Conservation (phyloP, 2,888 invertebrate genomes). For the Stenodera caucasica region DNA sequence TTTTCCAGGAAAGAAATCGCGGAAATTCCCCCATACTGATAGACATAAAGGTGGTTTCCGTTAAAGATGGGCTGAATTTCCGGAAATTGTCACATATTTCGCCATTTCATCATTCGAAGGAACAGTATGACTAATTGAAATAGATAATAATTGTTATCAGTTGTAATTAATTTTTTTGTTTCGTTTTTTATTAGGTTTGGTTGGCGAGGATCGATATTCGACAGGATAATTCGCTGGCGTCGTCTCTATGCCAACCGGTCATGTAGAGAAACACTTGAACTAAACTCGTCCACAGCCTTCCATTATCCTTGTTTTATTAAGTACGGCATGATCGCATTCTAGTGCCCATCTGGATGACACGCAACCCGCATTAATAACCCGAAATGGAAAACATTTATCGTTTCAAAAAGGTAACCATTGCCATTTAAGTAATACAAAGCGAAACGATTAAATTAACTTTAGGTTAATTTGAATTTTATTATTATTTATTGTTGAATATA, state of each 20-base stretch:
- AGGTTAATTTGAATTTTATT: background rate
- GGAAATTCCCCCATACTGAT: background rate
- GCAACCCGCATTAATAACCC: constrained; percentile 50
- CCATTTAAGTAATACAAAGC: background rate
- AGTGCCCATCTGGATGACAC: constrained; percentile 44
- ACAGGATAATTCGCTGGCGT: background rate
- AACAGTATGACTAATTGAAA: too few relatives aligned
- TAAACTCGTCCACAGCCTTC: too few relatives aligned
- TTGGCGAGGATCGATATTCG: background rate
- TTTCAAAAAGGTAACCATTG: constrained; percentile 53
- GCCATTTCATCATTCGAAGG: too few relatives aligned
- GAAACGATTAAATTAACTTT: background rate
- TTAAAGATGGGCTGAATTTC: too few relatives aligned
- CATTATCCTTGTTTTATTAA: too few relatives aligned
- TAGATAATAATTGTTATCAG: too few relatives aligned
- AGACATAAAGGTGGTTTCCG: background rate
- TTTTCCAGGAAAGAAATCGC: background rate
- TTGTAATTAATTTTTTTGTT: too few relatives aligned
- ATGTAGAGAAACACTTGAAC: background rate
- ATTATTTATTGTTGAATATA: too few relatives aligned
- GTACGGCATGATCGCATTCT: background rate
- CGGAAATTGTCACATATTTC: too few relatives aligned
- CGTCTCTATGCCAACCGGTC: constrained; percentile 1
- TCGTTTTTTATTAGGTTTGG: too few relatives aligned
- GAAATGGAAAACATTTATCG: constrained; percentile 55